A percentile compares a stretch with the other conserved stretches of the same genome.
phyloP scores from a whole-genome alignment of 2,888 invertebrate genomes.

The Chrysotoxum bicinctum region DNA sequence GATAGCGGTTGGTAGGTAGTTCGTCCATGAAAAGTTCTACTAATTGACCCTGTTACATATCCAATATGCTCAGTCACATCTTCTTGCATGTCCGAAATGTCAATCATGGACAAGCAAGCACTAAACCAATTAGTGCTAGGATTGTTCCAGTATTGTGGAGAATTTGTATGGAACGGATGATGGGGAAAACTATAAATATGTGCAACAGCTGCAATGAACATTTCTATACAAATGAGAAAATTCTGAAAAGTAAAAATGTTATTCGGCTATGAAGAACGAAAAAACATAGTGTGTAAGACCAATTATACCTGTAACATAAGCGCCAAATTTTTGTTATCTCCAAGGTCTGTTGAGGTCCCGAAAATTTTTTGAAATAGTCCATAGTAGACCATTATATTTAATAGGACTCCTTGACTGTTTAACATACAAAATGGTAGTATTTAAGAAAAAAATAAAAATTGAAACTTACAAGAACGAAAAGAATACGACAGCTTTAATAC shows the following conservation, averaged over 20 bases:
- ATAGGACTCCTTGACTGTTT: conserved; percentile 94
- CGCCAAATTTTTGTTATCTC: conserved; percentile 88
- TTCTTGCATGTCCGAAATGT: conserved; percentile 96
- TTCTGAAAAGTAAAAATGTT: conserved; percentile 84
- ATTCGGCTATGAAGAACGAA: not conserved
- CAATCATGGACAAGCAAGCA: conserved; percentile 96
- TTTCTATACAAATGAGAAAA: conserved; percentile 98
- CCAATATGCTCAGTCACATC: conserved; percentile 96
- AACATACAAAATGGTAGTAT: not conserved
- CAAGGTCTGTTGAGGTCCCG: conserved; percentile 86
- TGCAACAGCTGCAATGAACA: conserved; percentile 97
- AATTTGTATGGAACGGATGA: conserved; percentile 88
- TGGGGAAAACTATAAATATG: conserved; percentile 98
- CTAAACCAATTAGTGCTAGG: conserved; percentile 85
- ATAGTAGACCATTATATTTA: conserved; percentile 92
- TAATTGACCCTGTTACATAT: conserved; percentile 91
- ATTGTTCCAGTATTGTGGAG: conserved; percentile 83
- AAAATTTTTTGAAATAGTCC: conserved; percentile 90
- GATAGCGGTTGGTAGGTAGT: conserved; percentile 88
- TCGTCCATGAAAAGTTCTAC: conserved; percentile 89
- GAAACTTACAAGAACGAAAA: conserved; percentile 97
- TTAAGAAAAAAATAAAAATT: not conserved
- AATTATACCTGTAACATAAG: conserved; percentile 89
- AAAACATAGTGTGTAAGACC: not conserved
- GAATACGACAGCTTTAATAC: conserved; percentile 98